Conservation (phyloP, 1,140 invertebrate species). For the Hylaeus volcanicus region DNA sequence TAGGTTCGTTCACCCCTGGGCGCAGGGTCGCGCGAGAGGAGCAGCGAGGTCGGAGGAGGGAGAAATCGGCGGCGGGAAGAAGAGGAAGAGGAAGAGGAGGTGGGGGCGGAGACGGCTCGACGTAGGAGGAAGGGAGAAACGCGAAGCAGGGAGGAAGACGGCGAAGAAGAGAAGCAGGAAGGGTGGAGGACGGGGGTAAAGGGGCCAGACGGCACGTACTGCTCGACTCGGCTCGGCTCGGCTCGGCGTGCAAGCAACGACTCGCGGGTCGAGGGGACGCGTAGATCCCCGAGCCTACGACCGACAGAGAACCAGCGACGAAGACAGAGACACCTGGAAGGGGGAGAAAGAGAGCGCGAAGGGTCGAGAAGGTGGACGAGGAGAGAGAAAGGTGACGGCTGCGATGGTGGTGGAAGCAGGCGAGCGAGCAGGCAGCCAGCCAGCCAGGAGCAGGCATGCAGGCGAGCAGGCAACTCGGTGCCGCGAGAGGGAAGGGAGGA, state of each 20-base stretch:
- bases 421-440: slow-evolving; percentile 22
- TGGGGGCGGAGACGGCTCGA: slow-evolving; percentile 30
- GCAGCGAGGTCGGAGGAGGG: slow-evolving; percentile 34
- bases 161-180: slow-evolving; percentile 25
- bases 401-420: neutral
- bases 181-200: slow-evolving; percentile 40
- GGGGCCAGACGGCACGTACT: slow-evolving; percentile 74
- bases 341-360: slow-evolving; percentile 48
- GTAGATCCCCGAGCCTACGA: slow-evolving; percentile 43
- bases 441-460: slow-evolving; percentile 54
- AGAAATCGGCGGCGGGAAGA: slow-evolving; percentile 41
- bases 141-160: slow-evolving; percentile 38
- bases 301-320: slow-evolving; percentile 27
- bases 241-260: slow-evolving; percentile 60
- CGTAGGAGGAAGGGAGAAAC: slow-evolving; percentile 40
- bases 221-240: slow-evolving; percentile 16
- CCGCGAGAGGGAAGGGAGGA: slow-evolving; percentile 20
- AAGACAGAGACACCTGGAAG: slow-evolving; percentile 27
- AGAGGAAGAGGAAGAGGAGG: slow-evolving; percentile 24
- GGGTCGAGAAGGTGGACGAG: slow-evolving; percentile 60
- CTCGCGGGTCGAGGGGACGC: slow-evolving; percentile 52
- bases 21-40: slow-evolving; percentile 63
- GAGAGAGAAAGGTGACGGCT: slow-evolving; percentile 40
- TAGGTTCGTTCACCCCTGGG: slow-evolving; percentile 80
- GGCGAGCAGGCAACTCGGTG: slow-evolving; percentile 44